A percentile compares a stretch with the other conserved stretches of the same genome.
phyloP scores from a whole-genome alignment of 2,113 vertebrate genomes.

The Oenanthe oenanthe region DNA sequence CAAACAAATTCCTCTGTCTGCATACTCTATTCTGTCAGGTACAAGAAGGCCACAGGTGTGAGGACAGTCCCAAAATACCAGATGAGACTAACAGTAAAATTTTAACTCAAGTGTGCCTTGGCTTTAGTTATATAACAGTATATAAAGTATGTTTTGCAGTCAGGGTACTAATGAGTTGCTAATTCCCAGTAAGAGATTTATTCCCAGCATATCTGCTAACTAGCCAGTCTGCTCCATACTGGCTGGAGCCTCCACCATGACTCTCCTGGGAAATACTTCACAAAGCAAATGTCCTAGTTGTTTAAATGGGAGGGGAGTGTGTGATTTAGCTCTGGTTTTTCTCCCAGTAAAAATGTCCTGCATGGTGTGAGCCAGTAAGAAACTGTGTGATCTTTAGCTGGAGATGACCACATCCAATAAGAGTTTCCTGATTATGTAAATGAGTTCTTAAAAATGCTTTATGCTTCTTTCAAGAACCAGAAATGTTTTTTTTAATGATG shows the following conservation, averaged over 20 bases:
- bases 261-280: background rate
- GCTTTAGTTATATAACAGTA: background rate
- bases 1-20: background rate
- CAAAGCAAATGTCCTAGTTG: background rate
- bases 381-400: background rate
- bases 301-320: background rate
- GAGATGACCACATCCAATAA: background rate
- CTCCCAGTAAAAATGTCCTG: background rate
- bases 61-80: background rate
- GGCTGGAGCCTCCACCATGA: background rate
- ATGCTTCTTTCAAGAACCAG: background rate
- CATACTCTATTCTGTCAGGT: background rate
- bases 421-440: constrained; percentile 12
- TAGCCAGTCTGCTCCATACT: background rate
- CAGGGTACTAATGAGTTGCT: background rate
- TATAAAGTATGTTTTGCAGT: background rate
- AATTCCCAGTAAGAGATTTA: background rate
- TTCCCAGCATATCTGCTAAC: background rate
- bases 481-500: constrained; percentile 18
- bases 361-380: background rate
- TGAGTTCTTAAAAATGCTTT: background rate
- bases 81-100: background rate
- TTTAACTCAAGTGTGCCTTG: background rate
- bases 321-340: background rate
- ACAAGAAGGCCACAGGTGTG: background rate